Evolutionary conservation across 1,140 invertebrate genomes (phyloP).

Genomic region (Cyclargus thomasi): DNA sequence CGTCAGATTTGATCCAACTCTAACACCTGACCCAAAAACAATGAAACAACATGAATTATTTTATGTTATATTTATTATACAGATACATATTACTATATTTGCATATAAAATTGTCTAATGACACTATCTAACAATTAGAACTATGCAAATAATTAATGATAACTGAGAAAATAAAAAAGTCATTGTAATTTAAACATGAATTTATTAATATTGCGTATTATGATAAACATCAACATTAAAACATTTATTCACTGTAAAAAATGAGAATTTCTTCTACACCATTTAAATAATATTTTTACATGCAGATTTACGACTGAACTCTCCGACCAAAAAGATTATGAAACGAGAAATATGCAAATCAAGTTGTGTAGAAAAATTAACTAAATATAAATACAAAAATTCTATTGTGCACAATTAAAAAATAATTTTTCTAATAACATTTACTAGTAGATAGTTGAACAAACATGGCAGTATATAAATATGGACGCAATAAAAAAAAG

Average conservation of each 20-base stretch:
- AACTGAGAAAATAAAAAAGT: slow-evolving; percentile 25
- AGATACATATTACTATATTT: slow-evolving; percentile 64
- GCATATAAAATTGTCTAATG: slow-evolving; percentile 68
- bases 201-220: not conserved
- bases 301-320: not conserved
- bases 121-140: slow-evolving; percentile 62
- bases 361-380: slow-evolving; percentile 9
- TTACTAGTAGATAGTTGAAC: slow-evolving; percentile 12
- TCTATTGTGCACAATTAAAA: slow-evolving; percentile 18
- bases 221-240: not conserved
- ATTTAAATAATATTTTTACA: not conserved
- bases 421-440: slow-evolving; percentile 6
- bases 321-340: slow-evolving; percentile 7
- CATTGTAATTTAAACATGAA: slow-evolving; percentile 2
- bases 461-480: slow-evolving; percentile 15
- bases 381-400: slow-evolving; percentile 19
- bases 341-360: slow-evolving; percentile 9
- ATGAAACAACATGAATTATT: slow-evolving; percentile 22
- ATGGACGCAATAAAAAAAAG: slow-evolving; percentile 18
- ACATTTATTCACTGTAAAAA: not conserved
- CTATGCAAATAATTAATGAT: slow-evolving; percentile 45
- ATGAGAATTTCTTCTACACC: not conserved
- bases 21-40: too few species aligned
- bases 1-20: too few species aligned
- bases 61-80: slow-evolving; percentile 55